Base-by-base conservation (phyloP, 2,113 vertebrate species). In the Callorhinus ursinus region DNA sequence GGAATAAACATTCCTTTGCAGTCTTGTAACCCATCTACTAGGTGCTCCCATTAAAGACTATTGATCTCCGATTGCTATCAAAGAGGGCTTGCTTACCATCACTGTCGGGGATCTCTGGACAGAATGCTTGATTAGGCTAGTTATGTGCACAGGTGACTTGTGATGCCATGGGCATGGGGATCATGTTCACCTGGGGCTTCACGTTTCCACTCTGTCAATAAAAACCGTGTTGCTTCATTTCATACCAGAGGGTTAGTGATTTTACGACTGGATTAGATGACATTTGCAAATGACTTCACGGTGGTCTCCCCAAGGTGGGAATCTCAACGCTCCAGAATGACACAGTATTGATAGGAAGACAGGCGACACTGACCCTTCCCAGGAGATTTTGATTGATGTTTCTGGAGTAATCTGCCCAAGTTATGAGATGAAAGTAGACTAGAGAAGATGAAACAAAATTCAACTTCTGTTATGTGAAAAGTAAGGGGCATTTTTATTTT, bases 131-230 rank as follows among this genome's bases (percentile, higher is more conserved):
- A 61, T 61, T 28, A 51, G 4, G 13, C 53, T 51, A 3, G 12
- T 31, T 4, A n/a, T 12, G 7, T 31, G 4, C 26, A 33, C 24
- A 5, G 11, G 4, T 46, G 51, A 79, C 13, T 57, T 18, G 33
- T 0, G 0, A 4, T 2, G 22, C 0, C 0, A 0, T 33, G 19
- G 22, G 18, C 24, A 3, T 26, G 18, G 3, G 12, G 0, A 4
- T 15, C 14, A 1, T 67, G 26, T 67, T 46, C 13, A 22, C 26
- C 36, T 31, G n/a, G 28, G 19, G 46, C 72, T 46, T 57, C 49
- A 39, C 1, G 8, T 39, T 74, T 46, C 36, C 5, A 0, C 0
- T 0, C 11, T 21, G 61, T 55, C 19, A 15, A 18, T 31, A 57
- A 49, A 69, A 61, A 28, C 3, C 4, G 0, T 9, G n/a, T 42